phyloP scores from a whole-genome alignment of 1,140 invertebrate species.

The Holotrichia oblita region DNA sequence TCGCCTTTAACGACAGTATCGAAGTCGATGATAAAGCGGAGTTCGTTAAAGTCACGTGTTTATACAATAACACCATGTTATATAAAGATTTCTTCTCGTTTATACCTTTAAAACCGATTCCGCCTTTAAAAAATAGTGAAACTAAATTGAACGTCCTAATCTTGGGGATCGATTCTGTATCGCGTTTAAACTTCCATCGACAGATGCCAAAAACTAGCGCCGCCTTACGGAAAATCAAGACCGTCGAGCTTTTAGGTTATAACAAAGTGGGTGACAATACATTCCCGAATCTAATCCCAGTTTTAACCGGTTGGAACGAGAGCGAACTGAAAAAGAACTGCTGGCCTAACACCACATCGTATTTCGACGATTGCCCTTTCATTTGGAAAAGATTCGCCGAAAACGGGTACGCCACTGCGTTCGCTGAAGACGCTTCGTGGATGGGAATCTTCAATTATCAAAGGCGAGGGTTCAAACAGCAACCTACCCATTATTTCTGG shows the following conservation, averaged over 20 bases:
- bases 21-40: slow-evolving; percentile 64
- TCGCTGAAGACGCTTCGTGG: slow-evolving; percentile 78
- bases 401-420: slow-evolving; percentile 79
- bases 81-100: slow-evolving; percentile 78
- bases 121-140: slow-evolving; percentile 43
- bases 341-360: slow-evolving; percentile 61
- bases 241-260: slow-evolving; percentile 79
- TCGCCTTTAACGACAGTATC: slow-evolving; percentile 61
- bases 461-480: slow-evolving; percentile 78
- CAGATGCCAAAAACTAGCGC: slow-evolving; percentile 76
- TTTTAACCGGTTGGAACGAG: slow-evolving; percentile 73
- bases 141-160: slow-evolving; percentile 73
- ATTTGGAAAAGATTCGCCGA: slow-evolving; percentile 81
- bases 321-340: slow-evolving; percentile 71
- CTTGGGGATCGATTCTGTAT: slow-evolving; percentile 88
- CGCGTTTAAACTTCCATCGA: slow-evolving; percentile 83
- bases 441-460: slow-evolving; percentile 86
- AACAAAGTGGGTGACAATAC: slow-evolving; percentile 88
- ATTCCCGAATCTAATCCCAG: slow-evolving; percentile 81
- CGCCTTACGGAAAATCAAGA: slow-evolving; percentile 69
- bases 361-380: slow-evolving; percentile 78
- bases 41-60: slow-evolving; percentile 72
- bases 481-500: slow-evolving; percentile 85
- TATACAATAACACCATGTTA: slow-evolving; percentile 61
- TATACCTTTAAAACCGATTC: slow-evolving; percentile 63